A percentile compares a stretch with the other conserved stretches of the same genome.
Conservation (phyloP, 1,140 invertebrate species). For the Kradibia gibbosae region DNA sequence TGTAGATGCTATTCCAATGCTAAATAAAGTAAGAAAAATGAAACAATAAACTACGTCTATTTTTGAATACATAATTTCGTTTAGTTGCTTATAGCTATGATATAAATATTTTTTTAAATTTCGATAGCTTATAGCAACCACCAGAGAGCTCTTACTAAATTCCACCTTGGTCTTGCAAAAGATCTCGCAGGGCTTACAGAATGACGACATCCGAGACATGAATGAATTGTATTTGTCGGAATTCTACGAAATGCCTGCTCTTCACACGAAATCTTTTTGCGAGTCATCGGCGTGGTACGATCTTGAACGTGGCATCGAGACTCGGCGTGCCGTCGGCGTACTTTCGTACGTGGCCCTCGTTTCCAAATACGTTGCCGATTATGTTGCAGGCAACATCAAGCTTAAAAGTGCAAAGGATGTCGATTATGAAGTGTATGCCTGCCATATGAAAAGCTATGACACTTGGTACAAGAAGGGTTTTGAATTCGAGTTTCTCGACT, state of each 20-base stretch:
- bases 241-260: conserved; percentile 60
- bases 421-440: conserved; percentile 58
- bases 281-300: conserved; percentile 64
- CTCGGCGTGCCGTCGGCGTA: conserved; percentile 62
- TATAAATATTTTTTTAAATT: background rate
- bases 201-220: conserved; percentile 71
- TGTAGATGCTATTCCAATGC: conserved; percentile 57
- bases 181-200: conserved; percentile 64
- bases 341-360: conserved; percentile 58
- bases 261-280: conserved; percentile 61
- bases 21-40: conserved; percentile 64
- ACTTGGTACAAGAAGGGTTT: conserved; percentile 59
- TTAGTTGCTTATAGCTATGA: background rate
- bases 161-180: conserved; percentile 60
- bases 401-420: conserved; percentile 56
- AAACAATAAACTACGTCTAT: background rate
- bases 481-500: conserved; percentile 64
- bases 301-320: conserved; percentile 66
- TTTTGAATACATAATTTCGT: background rate
- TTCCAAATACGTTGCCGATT: conserved; percentile 65
- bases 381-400: conserved; percentile 61
- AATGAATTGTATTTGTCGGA: conserved; percentile 68
- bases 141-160: conserved; percentile 66
- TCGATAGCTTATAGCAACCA: conserved; percentile 62
- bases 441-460: conserved; percentile 64